These are phyloP conservation scores for Helicoverpa zea DNA, from an alignment of 1,140 invertebrate species.

Conservation along the genomic window DNA sequence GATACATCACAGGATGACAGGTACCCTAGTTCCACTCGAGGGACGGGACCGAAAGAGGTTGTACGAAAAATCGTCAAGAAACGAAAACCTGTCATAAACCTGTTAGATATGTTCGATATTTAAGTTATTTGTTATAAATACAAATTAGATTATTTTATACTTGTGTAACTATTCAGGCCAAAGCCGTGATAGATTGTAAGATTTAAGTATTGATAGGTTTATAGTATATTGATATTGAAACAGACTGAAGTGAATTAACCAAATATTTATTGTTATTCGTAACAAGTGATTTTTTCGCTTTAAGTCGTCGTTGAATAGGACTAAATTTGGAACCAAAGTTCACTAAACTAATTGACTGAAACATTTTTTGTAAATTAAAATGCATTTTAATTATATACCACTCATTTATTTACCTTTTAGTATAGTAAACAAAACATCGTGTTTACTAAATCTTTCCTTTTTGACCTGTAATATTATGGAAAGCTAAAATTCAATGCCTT, in stretches of 20 bases:
- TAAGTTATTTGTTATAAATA: constrained; percentile 67
- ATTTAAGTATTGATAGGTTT: constrained; percentile 21
- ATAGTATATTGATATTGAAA: neutral
- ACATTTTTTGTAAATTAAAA: constrained; percentile 26
- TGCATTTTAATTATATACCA: constrained; percentile 24
- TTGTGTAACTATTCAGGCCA: constrained; percentile 30
- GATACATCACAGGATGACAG: constrained; percentile 68
- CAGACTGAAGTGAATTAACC: constrained; percentile 38
- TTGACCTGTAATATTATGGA: no score
- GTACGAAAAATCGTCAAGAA: constrained; percentile 81
- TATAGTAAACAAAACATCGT: no score
- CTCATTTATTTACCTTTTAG: neutral
- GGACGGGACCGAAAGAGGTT: constrained; percentile 69
- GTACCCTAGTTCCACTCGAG: constrained; percentile 66
- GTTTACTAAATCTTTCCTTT: no score
- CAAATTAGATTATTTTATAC: constrained; percentile 70
- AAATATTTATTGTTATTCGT: constrained; percentile 35
- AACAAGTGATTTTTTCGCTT: constrained; percentile 4
- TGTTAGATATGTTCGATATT: constrained; percentile 84
- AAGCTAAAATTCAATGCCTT: no score
- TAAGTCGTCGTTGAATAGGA: neutral
- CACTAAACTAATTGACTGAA: constrained; percentile 2
- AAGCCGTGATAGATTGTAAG: constrained; percentile 26
- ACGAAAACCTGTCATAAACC: constrained; percentile 72
- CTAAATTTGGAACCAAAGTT: constrained; percentile 13